Percentiles rank a stretch among this genome's conserved stretches.
Evolutionary conservation across 2,888 invertebrate species (phyloP).

Genomic region (Drosophila mulleri): DNA sequence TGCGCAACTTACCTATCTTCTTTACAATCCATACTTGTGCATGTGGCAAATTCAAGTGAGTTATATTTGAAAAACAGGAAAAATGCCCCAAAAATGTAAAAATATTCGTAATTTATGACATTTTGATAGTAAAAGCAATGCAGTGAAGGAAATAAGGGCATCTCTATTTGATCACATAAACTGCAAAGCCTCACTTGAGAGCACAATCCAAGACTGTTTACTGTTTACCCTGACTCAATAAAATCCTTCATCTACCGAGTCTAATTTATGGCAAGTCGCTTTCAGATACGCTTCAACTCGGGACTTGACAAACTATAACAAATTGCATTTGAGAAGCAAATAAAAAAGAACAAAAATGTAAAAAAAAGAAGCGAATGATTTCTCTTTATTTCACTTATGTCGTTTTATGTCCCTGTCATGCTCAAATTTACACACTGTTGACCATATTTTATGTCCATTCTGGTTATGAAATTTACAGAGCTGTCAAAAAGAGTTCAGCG

Average conservation of each 20-base stretch:
- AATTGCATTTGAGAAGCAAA: constrained; percentile 26
- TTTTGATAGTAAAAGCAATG: constrained; percentile 6
- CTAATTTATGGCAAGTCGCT: background rate
- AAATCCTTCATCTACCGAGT: background rate
- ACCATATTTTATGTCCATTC: constrained; percentile 79
- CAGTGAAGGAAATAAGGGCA: background rate
- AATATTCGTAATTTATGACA: background rate
- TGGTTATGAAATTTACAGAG: constrained; percentile 80
- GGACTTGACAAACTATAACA: constrained; percentile 52
- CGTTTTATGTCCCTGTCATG: constrained; percentile 62
- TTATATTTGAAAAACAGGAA: background rate
- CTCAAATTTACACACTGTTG: constrained; percentile 76
- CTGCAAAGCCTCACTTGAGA: background rate
- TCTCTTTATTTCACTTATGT: constrained; percentile 39
- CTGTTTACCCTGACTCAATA: background rate
- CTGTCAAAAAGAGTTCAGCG: constrained; percentile 81
- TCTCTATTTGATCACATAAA: background rate
- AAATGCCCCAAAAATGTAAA: background rate
- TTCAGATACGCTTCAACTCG: background rate
- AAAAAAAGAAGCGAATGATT: constrained; percentile 12
- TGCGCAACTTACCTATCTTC: constrained; percentile 6
- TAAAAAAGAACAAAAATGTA: background rate
- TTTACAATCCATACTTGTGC: constrained; percentile 6
- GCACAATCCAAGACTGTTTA: background rate
- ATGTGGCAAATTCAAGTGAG: background rate